Base-by-base conservation (phyloP, 2,113 vertebrate genomes). In the Arvicanthis niloticus region DNA sequence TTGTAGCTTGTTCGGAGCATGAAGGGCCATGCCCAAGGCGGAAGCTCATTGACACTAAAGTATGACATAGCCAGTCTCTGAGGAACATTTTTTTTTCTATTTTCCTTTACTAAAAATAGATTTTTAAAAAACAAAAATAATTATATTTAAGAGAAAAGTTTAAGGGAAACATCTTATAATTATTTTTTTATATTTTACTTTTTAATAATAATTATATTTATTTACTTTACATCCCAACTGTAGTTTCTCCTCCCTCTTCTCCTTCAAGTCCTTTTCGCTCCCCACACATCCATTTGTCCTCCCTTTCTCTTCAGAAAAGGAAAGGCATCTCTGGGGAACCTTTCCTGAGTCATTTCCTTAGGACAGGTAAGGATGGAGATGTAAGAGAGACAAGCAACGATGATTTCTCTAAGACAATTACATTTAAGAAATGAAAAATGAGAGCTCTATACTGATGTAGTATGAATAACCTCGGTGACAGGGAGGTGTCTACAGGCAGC, bases 401-500 rank as follows among this genome's bases (percentile, higher is more conserved):
- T 72, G 34, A 53, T 45, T 45, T 29, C 24, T 94, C 88, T 88
- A 88, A 60, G 80, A 45, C 31, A 90, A 40, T 77, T 67, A 4
- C 60, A 76, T 73, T 93, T 75, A 67, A 84, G 42, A 86, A 90
- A 40, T 70, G 53, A 56, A 84, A 94, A 95, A 88, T n/a, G 15
- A 88, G 34, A 87, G 31, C 5, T 37, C 45, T 19, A 1, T 42
- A 73, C 81, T 42, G 22, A 80, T 48, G 70, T 58, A 53, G 45
- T 2, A 40, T 53, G 77, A 40, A 70, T 76, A 84, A 17, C 13
- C 40, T 72, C 13, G 80, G 80, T 40, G 34, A 72, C 60, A 88
- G 16, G 70, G 26, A 89, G 51, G 90, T 40, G 68, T 45, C n/a
- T 72, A 68, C 37, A 92, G 78, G 15, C 45, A 91, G 91, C 26